Evolutionary conservation across 2,797 vertebrate genomes (phyloP).

Genomic region (Rhabdomys pumilio): DNA sequence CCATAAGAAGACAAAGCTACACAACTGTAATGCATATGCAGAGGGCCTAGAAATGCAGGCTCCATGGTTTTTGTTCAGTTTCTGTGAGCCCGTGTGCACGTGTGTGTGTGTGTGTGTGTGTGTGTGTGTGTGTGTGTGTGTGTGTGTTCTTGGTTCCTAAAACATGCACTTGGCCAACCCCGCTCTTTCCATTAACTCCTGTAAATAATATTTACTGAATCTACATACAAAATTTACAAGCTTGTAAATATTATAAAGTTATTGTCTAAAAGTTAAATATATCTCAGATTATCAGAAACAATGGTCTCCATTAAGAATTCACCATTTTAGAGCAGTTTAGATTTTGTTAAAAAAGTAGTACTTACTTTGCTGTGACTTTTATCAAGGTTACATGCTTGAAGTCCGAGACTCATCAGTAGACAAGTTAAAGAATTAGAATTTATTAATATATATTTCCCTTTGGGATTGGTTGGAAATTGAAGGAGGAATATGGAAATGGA

Average conservation of each 20-base stretch:
- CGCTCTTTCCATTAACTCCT: neutral
- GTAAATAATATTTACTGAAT: neutral
- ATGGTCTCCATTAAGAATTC: neutral
- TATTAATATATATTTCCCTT: constrained; percentile 61
- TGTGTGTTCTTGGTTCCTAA: constrained; percentile 31
- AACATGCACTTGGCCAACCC: neutral
- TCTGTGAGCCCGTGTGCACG: neutral
- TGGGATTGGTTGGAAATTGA: constrained; percentile 64
- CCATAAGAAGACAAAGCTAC: neutral
- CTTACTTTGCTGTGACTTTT: constrained; percentile 59
- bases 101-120: neutral
- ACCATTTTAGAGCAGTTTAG: neutral
- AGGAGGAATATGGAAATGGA: constrained; percentile 48
- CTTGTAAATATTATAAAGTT: constrained; percentile 9
- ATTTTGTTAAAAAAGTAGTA: constrained; percentile 43
- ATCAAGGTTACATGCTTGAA: constrained; percentile 33
- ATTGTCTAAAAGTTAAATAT: constrained; percentile 24
- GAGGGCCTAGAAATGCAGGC: neutral
- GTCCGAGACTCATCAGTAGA: neutral
- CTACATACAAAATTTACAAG: neutral
- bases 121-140: neutral
- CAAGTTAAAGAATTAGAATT: constrained; percentile 42
- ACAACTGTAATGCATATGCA: neutral
- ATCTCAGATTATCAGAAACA: neutral
- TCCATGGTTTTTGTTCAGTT: neutral